A percentile compares a stretch with the other conserved stretches of the same genome.
These are phyloP conservation scores for Ceratoteleas bidentatus DNA, from an alignment of 1,140 invertebrate species.

Conservation along the genomic window DNA sequence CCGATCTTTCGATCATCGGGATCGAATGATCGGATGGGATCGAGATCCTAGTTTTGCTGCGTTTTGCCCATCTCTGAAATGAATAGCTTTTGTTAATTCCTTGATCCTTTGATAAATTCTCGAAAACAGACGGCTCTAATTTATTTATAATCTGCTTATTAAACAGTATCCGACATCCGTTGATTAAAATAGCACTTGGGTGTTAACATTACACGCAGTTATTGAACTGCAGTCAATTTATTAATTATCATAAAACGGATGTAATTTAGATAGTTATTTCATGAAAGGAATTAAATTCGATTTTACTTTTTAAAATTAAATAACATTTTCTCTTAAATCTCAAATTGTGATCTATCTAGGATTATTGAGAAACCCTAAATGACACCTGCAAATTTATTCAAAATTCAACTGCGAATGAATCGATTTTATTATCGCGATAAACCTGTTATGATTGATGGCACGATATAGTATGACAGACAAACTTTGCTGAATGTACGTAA, in stretches of 20 bases:
- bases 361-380: not conserved
- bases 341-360: not conserved
- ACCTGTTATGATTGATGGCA: conserved; percentile 41
- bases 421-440: conserved; percentile 39
- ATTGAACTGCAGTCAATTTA: conserved; percentile 6
- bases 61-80: too few species aligned
- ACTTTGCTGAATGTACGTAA: conserved; percentile 41
- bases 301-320: too few species aligned
- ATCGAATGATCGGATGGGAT: too few species aligned
- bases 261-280: not conserved
- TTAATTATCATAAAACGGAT: not conserved
- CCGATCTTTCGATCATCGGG: too few species aligned
- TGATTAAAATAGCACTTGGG: conserved; percentile 11
- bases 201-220: conserved; percentile 2
- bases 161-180: conserved; percentile 3
- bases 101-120: not conserved
- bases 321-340: too few species aligned
- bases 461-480: conserved; percentile 37
- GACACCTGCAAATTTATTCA: not conserved
- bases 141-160: conserved; percentile 16
- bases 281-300: too few species aligned
- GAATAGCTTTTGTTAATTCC: not conserved
- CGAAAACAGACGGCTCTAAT: not conserved
- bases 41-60: too few species aligned
- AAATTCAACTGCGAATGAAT: conserved; percentile 16